These are phyloP conservation scores for Philereme vetulata DNA, from an alignment of 2,888 invertebrate species.

Conservation along the genomic window DNA sequence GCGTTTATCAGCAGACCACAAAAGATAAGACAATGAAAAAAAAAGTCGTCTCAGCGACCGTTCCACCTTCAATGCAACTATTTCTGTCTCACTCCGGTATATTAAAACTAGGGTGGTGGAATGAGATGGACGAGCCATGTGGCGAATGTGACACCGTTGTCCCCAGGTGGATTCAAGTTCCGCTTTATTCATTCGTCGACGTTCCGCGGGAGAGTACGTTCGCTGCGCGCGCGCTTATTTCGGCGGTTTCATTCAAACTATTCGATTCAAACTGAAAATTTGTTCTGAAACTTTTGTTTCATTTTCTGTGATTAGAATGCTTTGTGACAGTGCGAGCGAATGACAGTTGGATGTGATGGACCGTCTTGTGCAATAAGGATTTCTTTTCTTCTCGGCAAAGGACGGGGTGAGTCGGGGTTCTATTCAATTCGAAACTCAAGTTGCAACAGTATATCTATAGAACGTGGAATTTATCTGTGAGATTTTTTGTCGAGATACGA, in stretches of 20 bases:
- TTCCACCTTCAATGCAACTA: slow-evolving; percentile 68
- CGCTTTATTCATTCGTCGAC: slow-evolving; percentile 76
- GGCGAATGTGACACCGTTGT: slow-evolving; percentile 62
- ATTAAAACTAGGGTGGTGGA: slow-evolving; percentile 38
- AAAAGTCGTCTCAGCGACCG: slow-evolving; percentile 55
- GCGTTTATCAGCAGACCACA: slow-evolving; percentile 60
- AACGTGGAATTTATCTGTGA: slow-evolving; percentile 23
- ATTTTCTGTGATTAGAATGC: slow-evolving; percentile 43
- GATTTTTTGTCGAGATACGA: slow-evolving; percentile 23
- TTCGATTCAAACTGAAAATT: slow-evolving; percentile 35
- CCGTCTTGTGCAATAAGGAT: slow-evolving; percentile 70
- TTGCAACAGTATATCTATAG: slow-evolving; percentile 44
- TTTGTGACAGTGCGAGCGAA: slow-evolving; percentile 50
- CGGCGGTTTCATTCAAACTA: slow-evolving; percentile 50
- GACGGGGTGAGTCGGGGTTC: slow-evolving; percentile 67
- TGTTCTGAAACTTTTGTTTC: slow-evolving; percentile 33
- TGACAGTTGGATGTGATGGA: slow-evolving; percentile 63
- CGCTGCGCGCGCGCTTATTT: slow-evolving; percentile 52
- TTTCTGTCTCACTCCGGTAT: slow-evolving; percentile 42
- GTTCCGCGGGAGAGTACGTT: slow-evolving; percentile 78
- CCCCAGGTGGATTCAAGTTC: slow-evolving; percentile 71
- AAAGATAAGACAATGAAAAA: slow-evolving; percentile 69
- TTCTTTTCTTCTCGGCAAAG: slow-evolving; percentile 61
- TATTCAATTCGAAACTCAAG: slow-evolving; percentile 49
- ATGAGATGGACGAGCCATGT: slow-evolving; percentile 54